Conservation (phyloP, 2,797 vertebrate species). For the Manis pentadactyla region DNA sequence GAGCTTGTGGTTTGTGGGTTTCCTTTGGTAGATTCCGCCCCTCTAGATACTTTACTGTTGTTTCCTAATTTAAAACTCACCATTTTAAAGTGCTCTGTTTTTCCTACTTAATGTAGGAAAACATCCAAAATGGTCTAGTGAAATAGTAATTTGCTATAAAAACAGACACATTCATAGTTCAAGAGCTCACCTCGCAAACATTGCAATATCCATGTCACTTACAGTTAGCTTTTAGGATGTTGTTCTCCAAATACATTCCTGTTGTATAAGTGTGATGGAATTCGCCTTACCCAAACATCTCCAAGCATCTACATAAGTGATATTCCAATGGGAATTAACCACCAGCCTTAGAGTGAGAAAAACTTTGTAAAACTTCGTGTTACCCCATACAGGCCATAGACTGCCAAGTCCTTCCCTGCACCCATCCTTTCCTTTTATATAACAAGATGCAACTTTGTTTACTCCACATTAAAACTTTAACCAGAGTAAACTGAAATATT, state of each 20-base stretch:
- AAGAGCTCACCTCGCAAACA: neutral
- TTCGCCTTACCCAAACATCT: neutral
- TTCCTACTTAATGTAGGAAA: slow-evolving; percentile 69
- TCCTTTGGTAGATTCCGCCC: slow-evolving; percentile 78
- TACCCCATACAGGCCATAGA: neutral
- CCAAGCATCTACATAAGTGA: slow-evolving; percentile 1
- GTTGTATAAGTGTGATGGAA: neutral
- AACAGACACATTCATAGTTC: slow-evolving; percentile 10
- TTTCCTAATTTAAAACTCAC: slow-evolving; percentile 80
- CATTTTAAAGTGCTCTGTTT: slow-evolving; percentile 68
- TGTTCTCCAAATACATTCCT: neutral
- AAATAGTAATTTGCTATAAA: slow-evolving; percentile 62
- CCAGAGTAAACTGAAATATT: neutral
- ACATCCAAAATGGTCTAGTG: slow-evolving; percentile 50
- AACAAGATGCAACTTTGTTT: slow-evolving; percentile 30
- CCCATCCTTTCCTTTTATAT: neutral
- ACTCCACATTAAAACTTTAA: neutral
- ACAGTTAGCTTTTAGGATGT: neutral
- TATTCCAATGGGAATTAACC: neutral
- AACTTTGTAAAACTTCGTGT: neutral
- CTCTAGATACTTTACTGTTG: slow-evolving; percentile 77
- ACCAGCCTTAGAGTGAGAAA: neutral
- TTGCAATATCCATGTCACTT: neutral
- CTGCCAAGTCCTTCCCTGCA: neutral
- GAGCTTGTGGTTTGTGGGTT: slow-evolving; percentile 81